phyloP scores from a whole-genome alignment of 2,797 vertebrate species.

The Rhynchotus rufescens region DNA sequence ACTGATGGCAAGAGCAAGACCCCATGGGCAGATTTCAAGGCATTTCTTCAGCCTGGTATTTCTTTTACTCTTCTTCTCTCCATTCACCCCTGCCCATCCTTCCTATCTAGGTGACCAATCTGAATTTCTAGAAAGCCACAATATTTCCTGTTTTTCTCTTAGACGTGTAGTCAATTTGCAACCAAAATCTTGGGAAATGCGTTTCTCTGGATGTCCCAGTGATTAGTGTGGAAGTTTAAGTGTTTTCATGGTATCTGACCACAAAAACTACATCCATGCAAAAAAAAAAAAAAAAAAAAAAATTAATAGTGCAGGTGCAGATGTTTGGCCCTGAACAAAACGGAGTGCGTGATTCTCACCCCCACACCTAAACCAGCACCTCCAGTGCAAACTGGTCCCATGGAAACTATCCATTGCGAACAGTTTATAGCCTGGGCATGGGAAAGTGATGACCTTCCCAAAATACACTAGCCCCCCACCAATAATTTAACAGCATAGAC shows the following conservation, averaged over 20 bases:
- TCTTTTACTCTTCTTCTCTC: neutral
- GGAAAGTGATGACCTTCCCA: neutral
- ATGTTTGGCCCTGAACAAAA: neutral
- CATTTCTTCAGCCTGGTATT: neutral
- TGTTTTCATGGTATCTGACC: neutral
- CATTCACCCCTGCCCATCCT: too few species aligned
- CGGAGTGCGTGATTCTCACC: neutral
- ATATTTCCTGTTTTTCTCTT: neutral
- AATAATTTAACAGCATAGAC: neutral
- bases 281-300: neutral
- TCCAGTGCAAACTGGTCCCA: neutral
- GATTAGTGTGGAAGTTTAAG: neutral
- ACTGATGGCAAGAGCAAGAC: neutral
- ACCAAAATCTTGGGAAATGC: fast-evolving
- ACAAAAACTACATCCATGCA: neutral
- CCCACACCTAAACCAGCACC: neutral
- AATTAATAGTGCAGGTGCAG: too few species aligned
- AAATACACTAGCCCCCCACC: neutral
- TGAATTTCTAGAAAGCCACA: neutral
- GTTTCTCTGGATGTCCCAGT: neutral
- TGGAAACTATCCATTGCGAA: neutral
- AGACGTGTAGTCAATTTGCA: neutral
- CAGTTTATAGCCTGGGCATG: neutral
- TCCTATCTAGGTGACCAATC: neutral
- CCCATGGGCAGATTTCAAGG: neutral